These are phyloP conservation scores for Pogona vitticeps DNA, from an alignment of 2,113 vertebrate species.

Conservation along the genomic window DNA sequence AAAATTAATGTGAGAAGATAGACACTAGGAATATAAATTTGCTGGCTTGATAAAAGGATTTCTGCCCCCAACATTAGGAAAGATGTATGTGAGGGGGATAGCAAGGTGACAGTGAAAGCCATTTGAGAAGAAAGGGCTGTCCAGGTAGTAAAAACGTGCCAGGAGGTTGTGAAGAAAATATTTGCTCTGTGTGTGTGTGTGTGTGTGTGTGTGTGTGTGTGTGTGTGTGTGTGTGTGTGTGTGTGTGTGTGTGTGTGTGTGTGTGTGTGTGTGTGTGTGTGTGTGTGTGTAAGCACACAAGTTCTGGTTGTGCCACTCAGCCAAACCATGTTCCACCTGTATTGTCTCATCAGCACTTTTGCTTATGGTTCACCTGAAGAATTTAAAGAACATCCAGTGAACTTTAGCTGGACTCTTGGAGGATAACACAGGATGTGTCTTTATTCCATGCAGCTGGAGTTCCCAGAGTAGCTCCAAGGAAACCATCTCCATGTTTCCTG, in stretches of 20 bases:
- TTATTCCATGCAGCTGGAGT: background rate
- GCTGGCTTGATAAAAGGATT: slow-evolving; percentile 50
- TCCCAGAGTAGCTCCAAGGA: background rate
- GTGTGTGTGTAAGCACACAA: too few species aligned
- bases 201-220: too few species aligned
- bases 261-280: too few species aligned
- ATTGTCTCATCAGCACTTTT: background rate
- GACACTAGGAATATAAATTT: slow-evolving; percentile 40
- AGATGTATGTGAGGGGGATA: fast-evolving
- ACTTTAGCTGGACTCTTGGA: background rate
- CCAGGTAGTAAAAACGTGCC: background rate
- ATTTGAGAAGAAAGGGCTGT: background rate
- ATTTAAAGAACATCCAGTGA: background rate
- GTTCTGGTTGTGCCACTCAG: too few species aligned
- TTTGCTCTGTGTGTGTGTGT: background rate
- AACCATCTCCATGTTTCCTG: background rate
- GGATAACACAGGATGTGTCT: background rate
- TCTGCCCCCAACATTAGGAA: fast-evolving
- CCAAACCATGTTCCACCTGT: fast-evolving
- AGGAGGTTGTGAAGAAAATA: background rate
- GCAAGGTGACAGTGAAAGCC: background rate
- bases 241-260: too few species aligned
- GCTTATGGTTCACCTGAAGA: background rate
- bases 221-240: too few species aligned
- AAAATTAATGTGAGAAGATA: slow-evolving; percentile 24